These are phyloP conservation scores for Lasioglossum calceatum DNA, from an alignment of 2,888 invertebrate genomes.

Conservation along the genomic window DNA sequence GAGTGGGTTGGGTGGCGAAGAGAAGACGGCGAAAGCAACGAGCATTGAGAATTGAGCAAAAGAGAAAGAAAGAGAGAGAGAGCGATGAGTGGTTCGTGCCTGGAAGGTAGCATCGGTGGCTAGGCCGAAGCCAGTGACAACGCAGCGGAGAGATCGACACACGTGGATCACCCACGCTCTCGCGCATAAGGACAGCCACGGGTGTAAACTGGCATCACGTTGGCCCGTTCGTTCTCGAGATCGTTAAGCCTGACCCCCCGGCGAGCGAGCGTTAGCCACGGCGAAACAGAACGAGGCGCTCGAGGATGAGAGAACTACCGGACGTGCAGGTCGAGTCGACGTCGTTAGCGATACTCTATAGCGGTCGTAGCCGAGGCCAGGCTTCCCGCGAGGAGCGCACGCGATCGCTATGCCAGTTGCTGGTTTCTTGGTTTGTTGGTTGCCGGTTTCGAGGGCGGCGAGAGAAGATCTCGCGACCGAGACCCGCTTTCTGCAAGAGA, in stretches of 20 bases:
- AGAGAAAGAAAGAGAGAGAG: not conserved
- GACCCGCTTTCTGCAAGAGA: constrained; percentile 29
- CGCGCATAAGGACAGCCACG: constrained; percentile 77
- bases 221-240: constrained; percentile 73
- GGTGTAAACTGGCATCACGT: constrained; percentile 79
- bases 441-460: constrained; percentile 22
- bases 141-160: constrained; percentile 31
- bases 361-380: constrained; percentile 22
- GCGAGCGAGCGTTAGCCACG: constrained; percentile 71
- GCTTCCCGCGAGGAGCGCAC: constrained; percentile 26
- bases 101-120: constrained; percentile 26
- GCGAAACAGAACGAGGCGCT: constrained; percentile 74
- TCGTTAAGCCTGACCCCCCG: constrained; percentile 80
- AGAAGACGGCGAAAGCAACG: not conserved
- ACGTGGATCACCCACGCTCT: constrained; percentile 76
- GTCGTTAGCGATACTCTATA: constrained; percentile 70
- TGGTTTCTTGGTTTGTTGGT: not conserved
- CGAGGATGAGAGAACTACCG: constrained; percentile 76
- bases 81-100: constrained; percentile 15
- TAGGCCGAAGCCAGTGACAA: constrained; percentile 15
- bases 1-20: not conserved
- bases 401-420: constrained; percentile 19
- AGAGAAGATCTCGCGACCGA: constrained; percentile 8
- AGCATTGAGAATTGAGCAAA: not conserved
- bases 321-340: constrained; percentile 69